Evolutionary conservation across 2,113 vertebrate genomes (phyloP).

Genomic region (Octodon degus): DNA sequence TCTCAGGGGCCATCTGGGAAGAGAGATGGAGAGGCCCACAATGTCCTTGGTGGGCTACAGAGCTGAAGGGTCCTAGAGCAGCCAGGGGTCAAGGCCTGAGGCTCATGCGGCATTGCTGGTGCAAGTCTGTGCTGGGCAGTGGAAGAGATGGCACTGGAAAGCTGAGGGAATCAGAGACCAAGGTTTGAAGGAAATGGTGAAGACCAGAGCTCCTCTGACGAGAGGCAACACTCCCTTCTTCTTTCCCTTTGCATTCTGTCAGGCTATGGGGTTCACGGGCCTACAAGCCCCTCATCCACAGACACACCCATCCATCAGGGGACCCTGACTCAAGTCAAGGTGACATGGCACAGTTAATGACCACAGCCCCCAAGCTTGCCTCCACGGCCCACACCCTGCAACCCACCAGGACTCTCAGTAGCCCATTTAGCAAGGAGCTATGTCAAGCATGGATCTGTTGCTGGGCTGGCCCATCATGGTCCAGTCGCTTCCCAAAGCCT

Average conservation of each 20-base stretch:
- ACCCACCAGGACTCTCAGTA: accelerated
- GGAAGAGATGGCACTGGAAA: neutral
- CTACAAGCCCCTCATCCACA: neutral
- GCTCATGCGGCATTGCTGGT: neutral
- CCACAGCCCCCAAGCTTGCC: neutral
- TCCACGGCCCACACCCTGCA: neutral
- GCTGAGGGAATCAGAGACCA: neutral
- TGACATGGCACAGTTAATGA: neutral
- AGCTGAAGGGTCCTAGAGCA: neutral
- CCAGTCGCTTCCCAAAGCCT: neutral
- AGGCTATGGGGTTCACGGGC: neutral
- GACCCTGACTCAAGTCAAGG: neutral
- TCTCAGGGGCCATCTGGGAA: neutral
- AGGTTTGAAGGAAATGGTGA: neutral
- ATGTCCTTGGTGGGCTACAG: neutral
- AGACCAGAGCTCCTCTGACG: neutral
- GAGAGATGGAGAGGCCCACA: neutral
- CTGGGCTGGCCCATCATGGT: neutral
- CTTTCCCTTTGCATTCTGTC: neutral
- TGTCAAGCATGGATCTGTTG: neutral
- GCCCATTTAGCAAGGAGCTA: neutral
- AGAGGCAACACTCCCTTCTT: neutral
- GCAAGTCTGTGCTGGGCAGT: neutral
- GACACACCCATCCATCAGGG: neutral
- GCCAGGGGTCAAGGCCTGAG: neutral